Conservation (phyloP, 2,888 invertebrate genomes). For the Arge pagana region DNA sequence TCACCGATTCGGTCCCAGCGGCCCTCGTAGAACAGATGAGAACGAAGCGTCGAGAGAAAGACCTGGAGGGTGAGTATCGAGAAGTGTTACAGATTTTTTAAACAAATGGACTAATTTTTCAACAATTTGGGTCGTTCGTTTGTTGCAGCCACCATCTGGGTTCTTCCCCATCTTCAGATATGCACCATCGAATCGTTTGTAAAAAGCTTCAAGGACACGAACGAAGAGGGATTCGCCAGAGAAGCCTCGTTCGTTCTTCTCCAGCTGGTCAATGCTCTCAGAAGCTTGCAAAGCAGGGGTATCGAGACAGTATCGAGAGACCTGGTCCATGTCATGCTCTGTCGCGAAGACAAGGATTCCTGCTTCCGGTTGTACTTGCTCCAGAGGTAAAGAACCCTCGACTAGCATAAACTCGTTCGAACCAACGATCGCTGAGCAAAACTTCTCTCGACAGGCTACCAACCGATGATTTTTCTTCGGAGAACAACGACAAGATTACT, state of each 20-base stretch:
- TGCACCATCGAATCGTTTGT: constrained; percentile 76
- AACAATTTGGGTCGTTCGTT: neutral
- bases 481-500: constrained; percentile 70
- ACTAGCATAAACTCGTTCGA: no score
- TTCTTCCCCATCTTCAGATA: constrained; percentile 75
- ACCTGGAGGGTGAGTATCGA: constrained; percentile 67
- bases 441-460: no score
- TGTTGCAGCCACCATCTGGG: constrained; percentile 74
- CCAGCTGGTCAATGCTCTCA: constrained; percentile 80
- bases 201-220: constrained; percentile 62
- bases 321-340: constrained; percentile 73
- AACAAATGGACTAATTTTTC: constrained; percentile 1
- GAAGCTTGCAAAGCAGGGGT: constrained; percentile 81
- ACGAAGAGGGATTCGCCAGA: constrained; percentile 61
- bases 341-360: constrained; percentile 69
- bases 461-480: no score
- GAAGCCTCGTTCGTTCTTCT: constrained; percentile 80
- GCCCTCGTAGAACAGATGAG: constrained; percentile 66
- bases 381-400: constrained; percentile 67
- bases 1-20: constrained; percentile 76
- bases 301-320: constrained; percentile 77
- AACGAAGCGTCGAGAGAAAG: constrained; percentile 61
- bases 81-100: neutral
- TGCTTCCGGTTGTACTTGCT: constrained; percentile 74
- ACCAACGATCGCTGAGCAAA: no score